phyloP scores from a whole-genome alignment of 2,113 vertebrate genomes.

The Tiliqua scincoides region DNA sequence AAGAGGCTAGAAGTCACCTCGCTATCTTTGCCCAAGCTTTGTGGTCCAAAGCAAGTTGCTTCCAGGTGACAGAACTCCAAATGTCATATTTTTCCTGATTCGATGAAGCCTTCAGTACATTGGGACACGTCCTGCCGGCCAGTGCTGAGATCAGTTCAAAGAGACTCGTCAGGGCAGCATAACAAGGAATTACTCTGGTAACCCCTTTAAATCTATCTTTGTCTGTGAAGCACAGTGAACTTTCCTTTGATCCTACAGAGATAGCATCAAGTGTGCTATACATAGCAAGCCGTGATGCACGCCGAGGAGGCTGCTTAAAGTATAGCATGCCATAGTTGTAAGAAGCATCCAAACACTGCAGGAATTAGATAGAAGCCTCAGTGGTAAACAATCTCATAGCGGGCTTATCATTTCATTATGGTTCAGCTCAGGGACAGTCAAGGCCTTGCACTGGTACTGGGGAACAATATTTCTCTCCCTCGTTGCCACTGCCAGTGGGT shows the following conservation, averaged over 20 bases:
- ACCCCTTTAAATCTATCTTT: constrained; percentile 73
- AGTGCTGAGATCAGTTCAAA: constrained; percentile 71
- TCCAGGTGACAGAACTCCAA: constrained; percentile 57
- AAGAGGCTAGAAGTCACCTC: constrained; percentile 40
- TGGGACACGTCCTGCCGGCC: constrained; percentile 54
- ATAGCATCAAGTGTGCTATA: constrained; percentile 52
- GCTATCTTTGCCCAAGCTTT: constrained; percentile 36
- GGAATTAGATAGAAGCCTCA: constrained; percentile 57
- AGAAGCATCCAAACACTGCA: constrained; percentile 49
- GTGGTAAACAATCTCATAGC: constrained; percentile 51
- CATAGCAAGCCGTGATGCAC: constrained; percentile 61
- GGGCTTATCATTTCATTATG: constrained; percentile 46
- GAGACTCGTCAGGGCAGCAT: constrained; percentile 58
- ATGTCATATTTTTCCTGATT: constrained; percentile 68
- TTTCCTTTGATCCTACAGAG: constrained; percentile 74
- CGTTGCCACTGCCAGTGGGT: too few species aligned
- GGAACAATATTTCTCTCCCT: background rate
- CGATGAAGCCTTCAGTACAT: constrained; percentile 63
- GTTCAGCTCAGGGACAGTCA: constrained; percentile 28
- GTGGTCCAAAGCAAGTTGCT: constrained; percentile 63
- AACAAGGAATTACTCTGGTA: constrained; percentile 70
- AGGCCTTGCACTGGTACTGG: background rate
- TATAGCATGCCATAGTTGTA: constrained; percentile 53
- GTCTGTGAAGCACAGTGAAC: constrained; percentile 64
- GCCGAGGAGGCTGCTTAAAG: constrained; percentile 55